phyloP scores from a whole-genome alignment of 2,113 vertebrate species.

The Triplophysa siluroides region DNA sequence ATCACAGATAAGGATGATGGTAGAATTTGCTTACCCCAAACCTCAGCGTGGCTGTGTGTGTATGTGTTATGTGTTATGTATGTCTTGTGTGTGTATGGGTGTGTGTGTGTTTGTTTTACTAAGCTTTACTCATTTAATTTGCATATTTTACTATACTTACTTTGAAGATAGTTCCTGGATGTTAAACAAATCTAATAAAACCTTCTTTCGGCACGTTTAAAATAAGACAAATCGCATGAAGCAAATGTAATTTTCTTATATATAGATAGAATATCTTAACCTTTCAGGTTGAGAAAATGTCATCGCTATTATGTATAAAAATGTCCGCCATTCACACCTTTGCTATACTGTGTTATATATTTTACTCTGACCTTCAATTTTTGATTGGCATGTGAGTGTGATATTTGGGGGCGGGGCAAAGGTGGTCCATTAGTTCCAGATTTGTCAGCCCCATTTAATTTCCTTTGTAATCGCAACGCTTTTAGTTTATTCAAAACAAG shows the following conservation, averaged over 20 bases:
- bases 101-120: not conserved
- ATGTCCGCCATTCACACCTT: not conserved
- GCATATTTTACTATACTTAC: no score
- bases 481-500: not conserved
- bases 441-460: not conserved
- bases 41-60: not conserved
- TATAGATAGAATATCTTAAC: no score
- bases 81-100: no score
- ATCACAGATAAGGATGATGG: not conserved
- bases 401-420: not conserved
- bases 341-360: not conserved
- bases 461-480: not conserved
- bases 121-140: not conserved
- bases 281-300: no score
- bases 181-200: no score
- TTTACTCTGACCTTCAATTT: not conserved
- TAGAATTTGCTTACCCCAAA: not conserved
- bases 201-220: no score
- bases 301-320: not conserved
- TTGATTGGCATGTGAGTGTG: not conserved
- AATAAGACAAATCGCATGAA: no score
- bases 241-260: no score
- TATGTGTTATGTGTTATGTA: no score
- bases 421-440: not conserved
- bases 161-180: no score